Evolutionary conservation across 2,113 vertebrate species (phyloP).

Genomic region (Seriola aureovittata): DNA sequence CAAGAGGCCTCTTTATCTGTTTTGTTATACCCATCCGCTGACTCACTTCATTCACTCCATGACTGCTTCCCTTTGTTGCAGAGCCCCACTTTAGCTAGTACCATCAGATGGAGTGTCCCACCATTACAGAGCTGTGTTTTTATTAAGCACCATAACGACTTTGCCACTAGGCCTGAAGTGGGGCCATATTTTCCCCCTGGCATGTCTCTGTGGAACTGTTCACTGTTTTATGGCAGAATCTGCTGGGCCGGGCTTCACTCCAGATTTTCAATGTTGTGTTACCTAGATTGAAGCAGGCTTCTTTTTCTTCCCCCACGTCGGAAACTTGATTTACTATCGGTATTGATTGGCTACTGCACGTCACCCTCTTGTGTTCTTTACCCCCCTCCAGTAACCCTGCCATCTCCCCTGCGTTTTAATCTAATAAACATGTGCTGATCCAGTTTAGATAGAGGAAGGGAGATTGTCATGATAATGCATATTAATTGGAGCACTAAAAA

Average conservation of each 20-base stretch:
- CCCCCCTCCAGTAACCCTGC: slow-evolving; percentile 55
- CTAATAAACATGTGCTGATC: slow-evolving; percentile 73
- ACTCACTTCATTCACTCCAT: slow-evolving; percentile 71
- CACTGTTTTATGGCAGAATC: slow-evolving; percentile 70
- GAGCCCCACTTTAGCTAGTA: slow-evolving; percentile 69
- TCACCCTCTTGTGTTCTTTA: slow-evolving; percentile 44
- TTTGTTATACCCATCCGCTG: slow-evolving; percentile 66
- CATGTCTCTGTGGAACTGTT: slow-evolving; percentile 64
- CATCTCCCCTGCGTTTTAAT: slow-evolving; percentile 54
- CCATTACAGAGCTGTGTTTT: slow-evolving; percentile 75
- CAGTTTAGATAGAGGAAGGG: slow-evolving; percentile 66
- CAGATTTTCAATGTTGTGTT: slow-evolving; percentile 58
- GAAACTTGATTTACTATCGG: slow-evolving; percentile 9
- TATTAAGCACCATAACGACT: slow-evolving; percentile 76
- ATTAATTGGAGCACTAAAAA: slow-evolving; percentile 76
- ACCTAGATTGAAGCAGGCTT: slow-evolving; percentile 41
- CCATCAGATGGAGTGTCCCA: slow-evolving; percentile 75
- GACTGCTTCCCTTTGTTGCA: slow-evolving; percentile 69
- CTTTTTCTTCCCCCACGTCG: background rate
- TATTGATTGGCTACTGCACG: slow-evolving; percentile 25
- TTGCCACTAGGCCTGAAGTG: slow-evolving; percentile 74
- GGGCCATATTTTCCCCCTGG: slow-evolving; percentile 65
- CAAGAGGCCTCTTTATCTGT: slow-evolving; percentile 72
- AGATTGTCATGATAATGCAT: slow-evolving; percentile 73
- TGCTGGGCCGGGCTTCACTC: slow-evolving; percentile 41